Conservation (phyloP, 2,113 vertebrate species). For the Prietella phreatophila region DNA sequence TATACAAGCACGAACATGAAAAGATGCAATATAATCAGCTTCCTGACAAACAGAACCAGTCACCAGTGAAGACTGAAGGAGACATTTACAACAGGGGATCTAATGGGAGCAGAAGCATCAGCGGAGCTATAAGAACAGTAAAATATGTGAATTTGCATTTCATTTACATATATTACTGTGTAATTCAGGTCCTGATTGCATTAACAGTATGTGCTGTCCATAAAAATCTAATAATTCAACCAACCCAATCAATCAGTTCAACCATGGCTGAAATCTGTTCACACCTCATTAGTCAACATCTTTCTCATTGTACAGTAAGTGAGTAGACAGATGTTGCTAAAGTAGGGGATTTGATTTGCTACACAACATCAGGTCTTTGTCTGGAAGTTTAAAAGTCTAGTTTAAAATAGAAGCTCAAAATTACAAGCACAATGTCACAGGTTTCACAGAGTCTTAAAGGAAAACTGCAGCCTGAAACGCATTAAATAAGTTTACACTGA, state of each 20-base stretch:
- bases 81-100: slow-evolving; percentile 12
- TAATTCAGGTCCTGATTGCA: not conserved
- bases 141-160: slow-evolving; percentile 21
- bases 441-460: not conserved
- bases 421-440: not conserved
- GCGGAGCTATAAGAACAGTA: not conserved
- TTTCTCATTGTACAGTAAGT: not conserved
- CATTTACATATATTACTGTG: slow-evolving; percentile 14
- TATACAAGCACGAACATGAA: slow-evolving; percentile 20
- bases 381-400: not conserved
- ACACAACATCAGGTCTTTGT: not conserved
- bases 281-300: not conserved
- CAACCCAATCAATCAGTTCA: not conserved
- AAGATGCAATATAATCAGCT: slow-evolving; percentile 23
- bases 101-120: slow-evolving; percentile 1
- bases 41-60: slow-evolving; percentile 20
- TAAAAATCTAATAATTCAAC: not conserved
- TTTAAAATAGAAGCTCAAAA: not conserved
- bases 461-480: not conserved
- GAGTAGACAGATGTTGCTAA: not conserved
- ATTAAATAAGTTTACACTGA: not conserved
- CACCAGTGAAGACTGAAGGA: slow-evolving; percentile 19
- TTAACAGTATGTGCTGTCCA: not conserved
- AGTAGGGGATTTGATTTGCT: not conserved
- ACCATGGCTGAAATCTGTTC: slow-evolving; percentile 1